phyloP scores from a whole-genome alignment of 2,113 vertebrate species.

The Mus musculus region DNA sequence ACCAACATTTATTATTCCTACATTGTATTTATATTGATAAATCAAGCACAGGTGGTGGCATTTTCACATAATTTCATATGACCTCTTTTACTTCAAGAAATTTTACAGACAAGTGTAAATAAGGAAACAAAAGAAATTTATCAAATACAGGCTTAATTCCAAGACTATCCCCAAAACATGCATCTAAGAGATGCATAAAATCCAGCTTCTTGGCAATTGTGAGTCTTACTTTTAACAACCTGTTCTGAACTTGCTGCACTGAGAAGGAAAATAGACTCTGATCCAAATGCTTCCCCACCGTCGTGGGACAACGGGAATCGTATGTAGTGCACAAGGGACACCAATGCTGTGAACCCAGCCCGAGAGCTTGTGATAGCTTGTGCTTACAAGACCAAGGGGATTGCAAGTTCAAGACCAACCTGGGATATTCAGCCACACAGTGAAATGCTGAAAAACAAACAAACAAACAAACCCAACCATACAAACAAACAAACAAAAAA shows the following conservation, averaged over 20 bases:
- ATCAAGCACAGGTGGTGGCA: slow-evolving; percentile 72
- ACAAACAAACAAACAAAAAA: not conserved
- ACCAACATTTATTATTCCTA: slow-evolving; percentile 77
- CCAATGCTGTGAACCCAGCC: not conserved
- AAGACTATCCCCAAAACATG: not conserved
- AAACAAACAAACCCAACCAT: no score
- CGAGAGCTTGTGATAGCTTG: not conserved
- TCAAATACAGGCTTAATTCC: slow-evolving; percentile 18
- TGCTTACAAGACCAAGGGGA: not conserved
- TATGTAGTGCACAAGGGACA: not conserved
- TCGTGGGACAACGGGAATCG: not conserved
- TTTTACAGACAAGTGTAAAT: slow-evolving; percentile 14
- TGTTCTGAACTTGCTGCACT: not conserved
- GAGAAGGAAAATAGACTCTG: not conserved
- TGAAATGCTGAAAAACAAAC: not conserved
- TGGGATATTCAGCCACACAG: not conserved
- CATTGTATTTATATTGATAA: slow-evolving; percentile 70
- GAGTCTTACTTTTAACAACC: not conserved
- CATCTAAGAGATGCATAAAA: not conserved
- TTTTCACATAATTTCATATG: slow-evolving; percentile 76
- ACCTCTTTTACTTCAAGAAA: slow-evolving; percentile 76
- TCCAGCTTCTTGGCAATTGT: not conserved
- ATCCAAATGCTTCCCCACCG: not conserved
- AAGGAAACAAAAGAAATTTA: not conserved
- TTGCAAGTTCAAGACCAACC: not conserved